Conservation (phyloP, 2,797 vertebrate genomes). For the Micromesistius poutassou region DNA sequence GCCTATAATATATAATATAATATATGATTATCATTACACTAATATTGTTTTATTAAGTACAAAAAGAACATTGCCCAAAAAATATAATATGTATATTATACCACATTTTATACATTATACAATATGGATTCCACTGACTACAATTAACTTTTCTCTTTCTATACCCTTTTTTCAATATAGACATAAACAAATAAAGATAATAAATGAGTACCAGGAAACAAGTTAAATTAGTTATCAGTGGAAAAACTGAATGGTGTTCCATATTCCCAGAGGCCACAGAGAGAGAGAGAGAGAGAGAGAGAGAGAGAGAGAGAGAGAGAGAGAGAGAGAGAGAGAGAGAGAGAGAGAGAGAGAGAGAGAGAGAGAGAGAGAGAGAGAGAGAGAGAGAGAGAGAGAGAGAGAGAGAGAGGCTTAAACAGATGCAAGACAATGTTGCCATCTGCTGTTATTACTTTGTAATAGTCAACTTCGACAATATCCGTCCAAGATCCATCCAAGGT, state of each 20-base stretch:
- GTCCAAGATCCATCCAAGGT: background rate
- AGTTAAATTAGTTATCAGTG: background rate
- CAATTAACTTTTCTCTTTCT: background rate
- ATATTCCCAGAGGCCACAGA: background rate
- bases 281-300: too few relatives aligned
- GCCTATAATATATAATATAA: background rate
- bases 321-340: background rate
- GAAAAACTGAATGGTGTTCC: background rate
- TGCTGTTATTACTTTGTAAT: constrained; percentile 37
- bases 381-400: background rate
- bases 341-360: background rate
- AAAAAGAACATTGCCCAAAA: background rate
- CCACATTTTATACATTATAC: background rate
- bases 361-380: background rate
- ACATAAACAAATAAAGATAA: background rate
- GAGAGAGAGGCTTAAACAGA: background rate
- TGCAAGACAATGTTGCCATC: constrained; percentile 46
- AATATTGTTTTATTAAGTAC: background rate
- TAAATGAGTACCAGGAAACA: background rate
- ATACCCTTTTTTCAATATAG: background rate
- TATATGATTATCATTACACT: background rate
- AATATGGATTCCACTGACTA: background rate
- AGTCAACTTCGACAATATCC: background rate
- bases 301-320: background rate
- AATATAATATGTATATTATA: background rate